Conservation (phyloP, 23 tunicate genomes). For the Ciona savignyi region DNA sequence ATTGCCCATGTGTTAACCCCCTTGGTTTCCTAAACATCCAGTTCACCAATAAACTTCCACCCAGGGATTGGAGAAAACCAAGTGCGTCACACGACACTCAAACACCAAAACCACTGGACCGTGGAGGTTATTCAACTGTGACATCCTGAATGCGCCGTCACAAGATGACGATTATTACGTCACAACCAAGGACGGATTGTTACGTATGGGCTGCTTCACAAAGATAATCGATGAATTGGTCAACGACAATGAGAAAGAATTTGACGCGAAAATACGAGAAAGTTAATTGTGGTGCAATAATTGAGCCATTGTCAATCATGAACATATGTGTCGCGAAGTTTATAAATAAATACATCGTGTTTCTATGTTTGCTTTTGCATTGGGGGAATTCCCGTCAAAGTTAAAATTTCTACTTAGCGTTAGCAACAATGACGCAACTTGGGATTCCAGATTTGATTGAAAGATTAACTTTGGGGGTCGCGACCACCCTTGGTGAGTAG, state of each 20-base stretch:
- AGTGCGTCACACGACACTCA: neutral
- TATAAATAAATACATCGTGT: no score
- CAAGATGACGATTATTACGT: constrained; percentile 18
- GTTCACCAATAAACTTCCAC: neutral
- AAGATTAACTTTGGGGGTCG: neutral
- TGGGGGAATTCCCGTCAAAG: no score
- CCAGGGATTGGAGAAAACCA: neutral
- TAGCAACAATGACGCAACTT: neutral
- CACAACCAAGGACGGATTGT: constrained; percentile 15
- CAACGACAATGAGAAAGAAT: neutral
- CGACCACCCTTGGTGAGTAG: neutral
- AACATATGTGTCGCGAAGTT: no score
- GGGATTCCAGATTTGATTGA: neutral
- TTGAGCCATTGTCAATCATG: no score
- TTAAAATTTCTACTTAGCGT: no score
- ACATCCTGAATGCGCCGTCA: constrained; percentile 1
- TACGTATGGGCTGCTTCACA: neutral
- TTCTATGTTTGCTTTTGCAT: no score
- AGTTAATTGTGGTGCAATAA: neutral
- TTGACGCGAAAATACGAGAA: neutral
- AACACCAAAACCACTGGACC: neutral
- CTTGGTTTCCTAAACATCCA: no score
- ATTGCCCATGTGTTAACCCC: no score
- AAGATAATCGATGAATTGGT: neutral
- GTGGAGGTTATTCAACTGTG: neutral